Percentiles rank a stretch among this genome's conserved stretches.
Evolutionary conservation across 2,797 vertebrate genomes (phyloP).

Genomic region (Euthynnus affinis): DNA sequence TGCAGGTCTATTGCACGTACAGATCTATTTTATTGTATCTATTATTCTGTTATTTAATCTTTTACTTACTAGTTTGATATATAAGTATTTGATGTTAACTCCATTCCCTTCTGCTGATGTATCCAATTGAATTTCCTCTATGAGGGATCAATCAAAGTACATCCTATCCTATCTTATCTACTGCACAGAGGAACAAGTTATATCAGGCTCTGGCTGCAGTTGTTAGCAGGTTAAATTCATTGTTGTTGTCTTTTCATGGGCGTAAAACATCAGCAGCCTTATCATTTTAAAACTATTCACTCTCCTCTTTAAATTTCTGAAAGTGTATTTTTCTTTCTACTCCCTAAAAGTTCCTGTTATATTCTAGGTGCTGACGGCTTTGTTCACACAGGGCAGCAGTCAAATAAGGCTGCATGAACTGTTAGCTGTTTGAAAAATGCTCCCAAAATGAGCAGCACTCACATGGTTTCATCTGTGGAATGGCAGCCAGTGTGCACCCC

Average conservation of each 20-base stretch:
- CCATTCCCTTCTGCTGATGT: no score
- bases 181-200: no score
- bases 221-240: no score
- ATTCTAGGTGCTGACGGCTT: background rate
- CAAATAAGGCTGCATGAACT: constrained; percentile 25
- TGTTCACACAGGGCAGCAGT: constrained; percentile 16
- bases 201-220: background rate
- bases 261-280: no score
- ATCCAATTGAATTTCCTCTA: no score
- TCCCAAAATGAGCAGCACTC: constrained; percentile 42
- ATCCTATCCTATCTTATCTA: no score
- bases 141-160: no score
- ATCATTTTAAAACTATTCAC: background rate
- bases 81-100: no score
- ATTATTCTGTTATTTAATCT: no score
- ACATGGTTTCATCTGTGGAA: constrained; percentile 69
- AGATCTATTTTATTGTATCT: no score
- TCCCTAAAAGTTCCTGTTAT: background rate
- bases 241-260: background rate
- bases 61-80: no score
- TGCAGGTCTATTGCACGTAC: no score
- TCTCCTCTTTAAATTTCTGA: constrained; percentile 3
- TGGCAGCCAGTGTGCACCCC: constrained; percentile 55
- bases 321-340: constrained; percentile 1
- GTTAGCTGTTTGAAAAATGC: constrained; percentile 48